Base-by-base conservation (phyloP, 1,140 invertebrate genomes). In the Brachionus rotundiformis region DNA sequence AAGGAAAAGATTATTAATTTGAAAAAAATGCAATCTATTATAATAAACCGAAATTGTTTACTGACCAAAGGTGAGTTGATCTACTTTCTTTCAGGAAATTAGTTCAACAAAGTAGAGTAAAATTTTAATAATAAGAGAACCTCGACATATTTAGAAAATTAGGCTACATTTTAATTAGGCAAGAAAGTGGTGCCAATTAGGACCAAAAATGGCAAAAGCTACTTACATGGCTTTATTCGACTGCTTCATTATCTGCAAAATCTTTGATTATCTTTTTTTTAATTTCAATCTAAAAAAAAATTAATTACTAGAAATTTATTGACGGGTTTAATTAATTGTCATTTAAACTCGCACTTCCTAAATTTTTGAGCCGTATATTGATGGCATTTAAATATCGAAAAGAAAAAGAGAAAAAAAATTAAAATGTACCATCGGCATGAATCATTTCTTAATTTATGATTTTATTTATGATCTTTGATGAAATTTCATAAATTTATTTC, bases 391-490 rank as follows among this genome's bases (percentile, higher is more conserved):
- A n/a, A n/a, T n/a, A n/a, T n/a, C n/a, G n/a, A n/a, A n/a, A n/a
- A n/a, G n/a, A n/a, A n/a, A n/a, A n/a, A n/a, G n/a, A n/a, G n/a
- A n/a, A n/a, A n/a, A 54, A 54, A 23, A 16, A 16, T 6, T 19
- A 25, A 54, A 23, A 54, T 54, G n/a, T 4, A 6, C 23, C 1
- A 16, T 54, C 16, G n/a, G 23, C n/a, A 54, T 54, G 47, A 54
- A 54, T 54, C 47, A 54, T 8, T 54, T 54, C 19, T 54, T 54
- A 54, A 54, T 19, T 54, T 54, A 54, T 54, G 47, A 54, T 25
- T 54, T 54, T 54, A 54, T 54, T 54, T 54, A 54, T 54, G 47
- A 54, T 54, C 47, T 54, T 23, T 54, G 47, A 54, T 23, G 4
- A 19, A 19, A 54, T 19, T 54, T 54, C n/a, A 54, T 54, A 54